phyloP scores from a whole-genome alignment of 2,797 vertebrate genomes.

The Clarias laeviceps region DNA sequence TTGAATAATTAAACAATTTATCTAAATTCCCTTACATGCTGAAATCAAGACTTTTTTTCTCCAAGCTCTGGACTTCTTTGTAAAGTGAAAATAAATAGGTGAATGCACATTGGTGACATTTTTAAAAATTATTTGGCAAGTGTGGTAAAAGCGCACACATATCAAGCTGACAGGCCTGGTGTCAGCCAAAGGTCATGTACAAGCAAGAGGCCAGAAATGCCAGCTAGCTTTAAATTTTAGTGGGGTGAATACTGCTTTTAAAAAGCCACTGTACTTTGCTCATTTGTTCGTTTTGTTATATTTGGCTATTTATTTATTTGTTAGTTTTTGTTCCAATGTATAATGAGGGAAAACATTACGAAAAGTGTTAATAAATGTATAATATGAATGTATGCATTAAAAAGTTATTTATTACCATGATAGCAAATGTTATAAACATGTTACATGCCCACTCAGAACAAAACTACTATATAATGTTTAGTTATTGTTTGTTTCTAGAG shows the following conservation, averaged over 20 bases:
- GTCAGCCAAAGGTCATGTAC: conserved; percentile 64
- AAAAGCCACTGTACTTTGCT: conserved; percentile 56
- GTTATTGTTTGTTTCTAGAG: background rate
- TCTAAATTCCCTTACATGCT: conserved; percentile 15
- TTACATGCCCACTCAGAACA: background rate
- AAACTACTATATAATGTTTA: background rate
- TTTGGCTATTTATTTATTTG: conserved; percentile 43
- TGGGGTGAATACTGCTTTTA: conserved; percentile 41
- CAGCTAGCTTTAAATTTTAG: conserved; percentile 53
- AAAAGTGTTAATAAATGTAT: background rate
- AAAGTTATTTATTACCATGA: background rate
- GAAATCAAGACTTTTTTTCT: background rate
- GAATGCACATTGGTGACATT: conserved; percentile 7
- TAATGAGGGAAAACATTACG: background rate
- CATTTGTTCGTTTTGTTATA: background rate
- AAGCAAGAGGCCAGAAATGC: conserved; percentile 26
- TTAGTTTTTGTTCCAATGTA: background rate
- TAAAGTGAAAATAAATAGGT: conserved; percentile 34
- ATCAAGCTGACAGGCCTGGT: conserved; percentile 45
- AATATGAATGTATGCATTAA: background rate
- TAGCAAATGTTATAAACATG: background rate
- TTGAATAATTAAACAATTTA: conserved; percentile 19
- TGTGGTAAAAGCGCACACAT: background rate
- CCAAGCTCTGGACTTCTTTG: conserved; percentile 24
- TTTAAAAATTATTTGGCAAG: conserved; percentile 11